These are phyloP conservation scores for Oreochromis aureus DNA, from an alignment of 2,113 vertebrate species.

Conservation along the genomic window DNA sequence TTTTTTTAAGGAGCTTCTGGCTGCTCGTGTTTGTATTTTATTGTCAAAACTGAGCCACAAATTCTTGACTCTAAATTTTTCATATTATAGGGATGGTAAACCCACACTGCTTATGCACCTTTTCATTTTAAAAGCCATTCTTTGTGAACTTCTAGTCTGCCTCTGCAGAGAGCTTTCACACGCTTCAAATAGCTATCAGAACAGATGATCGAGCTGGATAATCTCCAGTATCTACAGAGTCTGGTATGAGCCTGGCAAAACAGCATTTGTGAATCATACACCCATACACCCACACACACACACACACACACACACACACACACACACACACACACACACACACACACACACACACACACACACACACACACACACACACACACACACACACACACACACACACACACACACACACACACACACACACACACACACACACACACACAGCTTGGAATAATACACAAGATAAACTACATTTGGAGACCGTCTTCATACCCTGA, in stretches of 20 bases:
- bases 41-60: not conserved
- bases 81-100: not conserved
- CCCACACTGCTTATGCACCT: not conserved
- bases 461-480: not conserved
- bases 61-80: not conserved
- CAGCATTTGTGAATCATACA: not conserved
- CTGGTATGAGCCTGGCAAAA: not conserved
- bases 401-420: not conserved
- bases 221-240: not conserved
- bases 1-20: not conserved
- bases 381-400: rapidly evolving
- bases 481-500: not conserved
- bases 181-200: not conserved
- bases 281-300: rapidly evolving
- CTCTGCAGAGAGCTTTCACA: not conserved
- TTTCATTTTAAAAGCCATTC: not conserved
- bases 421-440: rapidly evolving
- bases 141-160: not conserved
- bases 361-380: rapidly evolving
- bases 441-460: not conserved
- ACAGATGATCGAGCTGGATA: not conserved
- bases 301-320: rapidly evolving
- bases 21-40: not conserved
- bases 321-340: not conserved
- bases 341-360: rapidly evolving